Conservation (phyloP, 2,113 vertebrate species). For the Perca flavescens region DNA sequence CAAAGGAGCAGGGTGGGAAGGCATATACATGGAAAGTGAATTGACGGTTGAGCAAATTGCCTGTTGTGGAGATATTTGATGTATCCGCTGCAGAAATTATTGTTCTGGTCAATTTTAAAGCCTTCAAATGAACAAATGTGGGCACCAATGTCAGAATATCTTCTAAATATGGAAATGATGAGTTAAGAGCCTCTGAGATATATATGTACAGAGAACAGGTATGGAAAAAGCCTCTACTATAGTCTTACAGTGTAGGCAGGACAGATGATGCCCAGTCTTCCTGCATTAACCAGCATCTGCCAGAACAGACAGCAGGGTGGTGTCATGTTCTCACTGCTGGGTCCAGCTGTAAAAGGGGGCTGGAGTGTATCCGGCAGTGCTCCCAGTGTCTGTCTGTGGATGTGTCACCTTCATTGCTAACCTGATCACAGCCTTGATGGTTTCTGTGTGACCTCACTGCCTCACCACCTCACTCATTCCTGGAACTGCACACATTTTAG, state of each 20-base stretch:
- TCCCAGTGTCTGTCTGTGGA: conserved; percentile 52
- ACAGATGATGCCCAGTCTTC: conserved; percentile 4
- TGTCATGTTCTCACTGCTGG: conserved; percentile 46
- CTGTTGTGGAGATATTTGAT: conserved; percentile 29
- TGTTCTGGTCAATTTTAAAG: conserved; percentile 32
- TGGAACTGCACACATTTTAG: conserved; percentile 41
- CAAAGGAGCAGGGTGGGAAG: conserved; percentile 52
- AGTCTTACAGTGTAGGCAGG: neutral
- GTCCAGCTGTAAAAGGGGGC: conserved; percentile 52
- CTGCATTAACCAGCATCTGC: conserved; percentile 29
- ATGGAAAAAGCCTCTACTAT: neutral
- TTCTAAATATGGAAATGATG: conserved; percentile 2
- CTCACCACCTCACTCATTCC: conserved; percentile 50
- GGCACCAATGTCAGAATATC: neutral
- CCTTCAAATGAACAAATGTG: neutral
- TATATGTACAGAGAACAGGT: neutral
- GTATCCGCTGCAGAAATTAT: neutral
- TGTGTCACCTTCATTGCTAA: conserved; percentile 68
- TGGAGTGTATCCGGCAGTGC: conserved; percentile 50
- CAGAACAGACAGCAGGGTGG: conserved; percentile 9
- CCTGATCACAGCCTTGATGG: conserved; percentile 46
- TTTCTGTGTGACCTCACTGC: conserved; percentile 57
- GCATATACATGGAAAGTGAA: conserved; percentile 11
- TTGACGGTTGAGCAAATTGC: conserved; percentile 39
- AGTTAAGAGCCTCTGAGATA: neutral